Evolutionary conservation across 2,888 invertebrate species (phyloP), one percentile per base, ranked within the genome.

Genomic region (Hoplodrina blanda): DNA sequence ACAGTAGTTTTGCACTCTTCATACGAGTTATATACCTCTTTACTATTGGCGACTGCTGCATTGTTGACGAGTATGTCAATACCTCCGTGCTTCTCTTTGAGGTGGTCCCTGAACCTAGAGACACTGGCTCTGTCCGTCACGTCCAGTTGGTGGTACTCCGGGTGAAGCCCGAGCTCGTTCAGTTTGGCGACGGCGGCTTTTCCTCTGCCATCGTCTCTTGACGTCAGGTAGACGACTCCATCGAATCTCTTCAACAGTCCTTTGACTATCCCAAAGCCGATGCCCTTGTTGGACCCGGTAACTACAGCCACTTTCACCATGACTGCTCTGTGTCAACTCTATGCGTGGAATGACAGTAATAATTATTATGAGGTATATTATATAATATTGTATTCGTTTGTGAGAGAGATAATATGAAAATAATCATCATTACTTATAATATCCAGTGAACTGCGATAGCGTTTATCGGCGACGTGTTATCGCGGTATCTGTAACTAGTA

Each of bases 31-130:
- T 80, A 83, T 1, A 81, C 46, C 0, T 63, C 49, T 3, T 85
- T 95, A 93, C 87, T 94, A 96, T 71, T 97, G 94, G 88, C 97
- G 0, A 94, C 96, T 0, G 96, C 98, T 8, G 98, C 98, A 90
- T 98, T 98, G 87, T 98, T 98, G 7, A 98, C 95, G 0, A 98
- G 92, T 17, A 98, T 92, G 89, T 98, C 97, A 11, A 98, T 89
- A 0, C 98, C 97, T 19, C 97, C 97, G 84, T 98, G 94, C 4
- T 94, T 96, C 8, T 92, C 85, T 75, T 96, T 91, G 13, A 98
- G 88, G 81, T 96, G 95, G 65, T 97, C 95, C 25, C 94, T 90
- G 76, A 98, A 97, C 19, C 80, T 90, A 4, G 91, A 83, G n/a
- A 97, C 94, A 81, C 97, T 97, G 2, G 88, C 85, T 70, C 92